These are phyloP conservation scores for Oedothorax gibbosus DNA, from an alignment of 1,140 invertebrate genomes.

Conservation along the genomic window DNA sequence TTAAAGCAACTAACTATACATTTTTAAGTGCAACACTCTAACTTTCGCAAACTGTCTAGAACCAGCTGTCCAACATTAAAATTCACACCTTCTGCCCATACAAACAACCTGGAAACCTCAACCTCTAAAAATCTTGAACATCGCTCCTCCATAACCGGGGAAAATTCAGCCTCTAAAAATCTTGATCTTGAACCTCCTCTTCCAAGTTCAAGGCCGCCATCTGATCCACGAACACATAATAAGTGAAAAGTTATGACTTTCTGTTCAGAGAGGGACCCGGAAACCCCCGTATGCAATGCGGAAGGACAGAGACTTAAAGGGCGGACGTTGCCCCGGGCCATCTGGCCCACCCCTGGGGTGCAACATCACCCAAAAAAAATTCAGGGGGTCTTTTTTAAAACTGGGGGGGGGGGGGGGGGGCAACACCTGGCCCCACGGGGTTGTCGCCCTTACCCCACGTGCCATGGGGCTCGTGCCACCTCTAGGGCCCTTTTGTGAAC, in stretches of 20 bases:
- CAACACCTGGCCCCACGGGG: slow-evolving; percentile 48
- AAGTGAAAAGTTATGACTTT: slow-evolving; percentile 1
- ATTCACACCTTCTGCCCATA: no score
- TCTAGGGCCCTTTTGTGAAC: slow-evolving; percentile 11
- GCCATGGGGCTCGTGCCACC: slow-evolving; percentile 18
- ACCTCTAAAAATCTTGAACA: no score
- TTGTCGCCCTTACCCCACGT: slow-evolving; percentile 54
- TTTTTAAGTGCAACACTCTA: no score
- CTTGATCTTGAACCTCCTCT: no score
- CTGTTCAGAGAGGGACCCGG: slow-evolving; percentile 1
- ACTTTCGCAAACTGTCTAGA: no score
- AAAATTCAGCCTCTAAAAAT: no score
- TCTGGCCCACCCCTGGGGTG: slow-evolving; percentile 19
- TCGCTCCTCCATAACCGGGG: no score
- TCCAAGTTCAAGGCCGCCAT: slow-evolving; percentile 16
- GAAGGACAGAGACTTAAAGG: slow-evolving; percentile 32
- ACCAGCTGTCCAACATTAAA: no score
- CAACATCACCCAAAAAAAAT: background rate
- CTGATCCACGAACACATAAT: background rate
- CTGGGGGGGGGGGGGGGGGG: no score
- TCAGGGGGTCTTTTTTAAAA: background rate
- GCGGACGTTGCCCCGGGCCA: slow-evolving; percentile 50
- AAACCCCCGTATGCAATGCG: slow-evolving; percentile 24
- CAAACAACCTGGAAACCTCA: no score
- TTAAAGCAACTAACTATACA: no score